These are phyloP conservation scores for Ginglymostoma cirratum DNA, from an alignment of 2,113 vertebrate species.

Conservation along the genomic window DNA sequence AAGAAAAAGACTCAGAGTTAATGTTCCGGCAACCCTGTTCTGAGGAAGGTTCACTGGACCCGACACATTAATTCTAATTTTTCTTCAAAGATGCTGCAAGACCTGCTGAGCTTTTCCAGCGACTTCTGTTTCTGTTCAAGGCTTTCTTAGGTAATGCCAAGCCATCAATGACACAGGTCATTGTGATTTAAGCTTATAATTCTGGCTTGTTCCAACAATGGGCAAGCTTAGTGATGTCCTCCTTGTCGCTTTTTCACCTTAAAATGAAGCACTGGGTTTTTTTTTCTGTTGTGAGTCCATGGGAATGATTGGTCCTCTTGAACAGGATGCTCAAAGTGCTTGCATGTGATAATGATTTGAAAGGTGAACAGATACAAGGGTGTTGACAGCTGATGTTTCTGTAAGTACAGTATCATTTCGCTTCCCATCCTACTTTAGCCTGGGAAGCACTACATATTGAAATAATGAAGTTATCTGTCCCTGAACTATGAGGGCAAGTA, in stretches of 20 bases:
- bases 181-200: not conserved
- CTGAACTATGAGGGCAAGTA: not conserved
- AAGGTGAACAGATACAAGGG: not conserved
- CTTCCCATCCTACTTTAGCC: not conserved
- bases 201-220: not conserved
- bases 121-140: no score
- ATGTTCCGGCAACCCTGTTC: no score
- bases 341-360: not conserved
- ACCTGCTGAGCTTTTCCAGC: no score
- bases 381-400: not conserved
- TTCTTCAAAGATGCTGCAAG: no score
- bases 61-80: no score
- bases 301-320: not conserved
- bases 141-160: not conserved
- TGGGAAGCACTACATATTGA: not conserved
- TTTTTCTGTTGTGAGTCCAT: not conserved
- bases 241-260: not conserved
- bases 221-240: no score
- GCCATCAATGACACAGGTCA: not conserved
- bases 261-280: not conserved
- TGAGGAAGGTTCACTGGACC: no score
- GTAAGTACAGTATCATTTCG: not conserved
- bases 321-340: not conserved
- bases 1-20: no score
- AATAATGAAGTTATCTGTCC: not conserved